Evolutionary conservation across 1,140 invertebrate species (phyloP).

Genomic region (Sycophila sp.): DNA sequence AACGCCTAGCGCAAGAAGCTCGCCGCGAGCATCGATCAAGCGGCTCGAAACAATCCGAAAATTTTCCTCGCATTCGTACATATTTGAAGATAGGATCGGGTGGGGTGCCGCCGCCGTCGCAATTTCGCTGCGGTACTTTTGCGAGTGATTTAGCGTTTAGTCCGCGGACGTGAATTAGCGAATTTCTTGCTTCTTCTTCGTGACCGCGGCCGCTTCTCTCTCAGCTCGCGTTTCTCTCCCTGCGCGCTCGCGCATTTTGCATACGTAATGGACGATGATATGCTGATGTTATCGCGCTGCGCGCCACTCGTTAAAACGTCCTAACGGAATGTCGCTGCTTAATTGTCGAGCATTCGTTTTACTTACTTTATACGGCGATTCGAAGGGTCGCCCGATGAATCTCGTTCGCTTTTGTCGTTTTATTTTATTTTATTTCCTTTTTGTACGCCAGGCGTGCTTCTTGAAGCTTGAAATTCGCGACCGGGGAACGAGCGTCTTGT

Average conservation of each 20-base stretch:
- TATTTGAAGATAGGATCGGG: constrained; percentile 29
- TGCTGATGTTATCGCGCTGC: background rate
- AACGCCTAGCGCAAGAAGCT: background rate
- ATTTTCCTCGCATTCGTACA: constrained; percentile 26
- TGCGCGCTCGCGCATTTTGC: constrained; percentile 33
- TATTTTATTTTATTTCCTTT: no score
- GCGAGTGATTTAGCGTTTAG: constrained; percentile 35
- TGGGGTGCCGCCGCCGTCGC: constrained; percentile 8
- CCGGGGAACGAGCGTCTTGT: no score
- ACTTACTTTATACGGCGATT: no score
- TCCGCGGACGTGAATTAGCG: constrained; percentile 32
- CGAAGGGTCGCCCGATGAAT: no score
- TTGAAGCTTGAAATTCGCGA: no score
- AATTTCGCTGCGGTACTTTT: constrained; percentile 36
- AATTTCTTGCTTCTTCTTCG: constrained; percentile 36
- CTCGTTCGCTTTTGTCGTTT: no score
- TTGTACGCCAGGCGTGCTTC: no score
- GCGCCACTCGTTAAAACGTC: background rate
- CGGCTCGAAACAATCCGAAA: constrained; percentile 32
- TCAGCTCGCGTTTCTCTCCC: constrained; percentile 1
- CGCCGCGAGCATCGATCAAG: constrained; percentile 24
- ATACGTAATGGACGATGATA: constrained; percentile 14
- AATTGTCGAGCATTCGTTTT: no score
- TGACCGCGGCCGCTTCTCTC: constrained; percentile 6
- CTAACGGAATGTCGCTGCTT: no score